Base-by-base conservation (phyloP, 2,888 invertebrate species). In the Acleris literana region DNA sequence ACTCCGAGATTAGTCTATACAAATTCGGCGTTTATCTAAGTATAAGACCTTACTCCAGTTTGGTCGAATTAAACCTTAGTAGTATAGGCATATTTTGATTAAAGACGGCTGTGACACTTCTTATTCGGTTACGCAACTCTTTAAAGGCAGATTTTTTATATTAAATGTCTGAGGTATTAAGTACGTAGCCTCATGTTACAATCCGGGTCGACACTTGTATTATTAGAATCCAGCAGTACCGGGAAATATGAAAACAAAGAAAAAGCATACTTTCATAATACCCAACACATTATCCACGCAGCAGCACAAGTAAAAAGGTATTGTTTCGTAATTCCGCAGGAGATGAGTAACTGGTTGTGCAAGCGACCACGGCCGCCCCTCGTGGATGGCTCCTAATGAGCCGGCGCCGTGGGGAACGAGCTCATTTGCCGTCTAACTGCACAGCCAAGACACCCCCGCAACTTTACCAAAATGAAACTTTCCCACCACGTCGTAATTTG, bases 391-490 rank as follows among this genome's bases (percentile, higher is more conserved):
- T 77, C 74, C 83, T 88, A 88, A 89, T 88, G 86, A 87, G 84
- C 81, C 75, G 55, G 73, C 76, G 85, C 87, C 86, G 79, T 75
- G 75, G 87, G 86, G 86, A 86, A 82, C 84, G 81, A 85, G 82
- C 85, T 88, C 84, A 85, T 90, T 90, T 87, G 74, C 80, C 79
- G 79, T 80, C 81, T 80, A 81, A 82, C 81, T 85, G 83, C 83
- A 82, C 80, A 79, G 69, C 77, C 71, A 73, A 75, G 43, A 58
- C 58, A 46, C 46, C 59, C 53, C 52, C 53, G 75, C 72, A 80
- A 83, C 81, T 84, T 79, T 68, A 73, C 75, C 71, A 76, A 79
- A 84, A 83, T 79, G 76, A 78, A 82, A 84, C 80, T 84, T 83
- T 77, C 76, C 76, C 73, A 68, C 74, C 72, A 79, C 81, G 80